Conservation (phyloP, 2,797 vertebrate genomes). For the Mareca strepera region DNA sequence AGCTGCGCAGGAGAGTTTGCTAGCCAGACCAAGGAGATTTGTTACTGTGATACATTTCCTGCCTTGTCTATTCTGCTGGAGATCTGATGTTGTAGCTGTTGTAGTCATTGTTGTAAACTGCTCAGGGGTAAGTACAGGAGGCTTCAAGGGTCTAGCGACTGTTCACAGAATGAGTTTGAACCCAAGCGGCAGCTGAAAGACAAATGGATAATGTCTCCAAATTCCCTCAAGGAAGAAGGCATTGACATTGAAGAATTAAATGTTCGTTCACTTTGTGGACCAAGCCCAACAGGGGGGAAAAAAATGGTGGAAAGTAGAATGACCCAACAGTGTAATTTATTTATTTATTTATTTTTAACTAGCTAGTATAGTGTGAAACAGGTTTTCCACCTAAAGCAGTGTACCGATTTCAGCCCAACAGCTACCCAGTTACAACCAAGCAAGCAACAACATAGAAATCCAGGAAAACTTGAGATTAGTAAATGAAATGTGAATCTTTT, state of each 20-base stretch:
- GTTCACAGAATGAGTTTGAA: slow-evolving; percentile 17
- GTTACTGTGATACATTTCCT: neutral
- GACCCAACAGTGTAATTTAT: neutral
- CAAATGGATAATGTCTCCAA: slow-evolving; percentile 33
- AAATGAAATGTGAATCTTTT: neutral
- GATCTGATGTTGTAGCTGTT: neutral
- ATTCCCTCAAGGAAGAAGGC: neutral
- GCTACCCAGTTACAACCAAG: neutral
- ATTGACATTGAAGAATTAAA: neutral
- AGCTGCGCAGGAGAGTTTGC: neutral
- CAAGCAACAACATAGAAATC: neutral
- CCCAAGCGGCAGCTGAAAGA: slow-evolving; percentile 48
- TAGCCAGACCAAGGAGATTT: neutral
- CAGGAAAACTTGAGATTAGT: neutral
- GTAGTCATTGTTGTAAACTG: neutral
- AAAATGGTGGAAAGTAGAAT: neutral
- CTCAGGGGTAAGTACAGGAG: neutral
- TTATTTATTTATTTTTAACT: neutral
- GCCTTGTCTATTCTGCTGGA: neutral
- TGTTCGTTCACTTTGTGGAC: neutral
- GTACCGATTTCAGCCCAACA: neutral
- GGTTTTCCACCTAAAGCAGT: neutral
- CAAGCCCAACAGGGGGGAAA: neutral
- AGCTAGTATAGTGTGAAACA: neutral
- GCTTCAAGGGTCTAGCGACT: slow-evolving; percentile 12